These are phyloP conservation scores for Lerista edwardsae DNA, from an alignment of 2,797 vertebrate genomes.

Conservation along the genomic window DNA sequence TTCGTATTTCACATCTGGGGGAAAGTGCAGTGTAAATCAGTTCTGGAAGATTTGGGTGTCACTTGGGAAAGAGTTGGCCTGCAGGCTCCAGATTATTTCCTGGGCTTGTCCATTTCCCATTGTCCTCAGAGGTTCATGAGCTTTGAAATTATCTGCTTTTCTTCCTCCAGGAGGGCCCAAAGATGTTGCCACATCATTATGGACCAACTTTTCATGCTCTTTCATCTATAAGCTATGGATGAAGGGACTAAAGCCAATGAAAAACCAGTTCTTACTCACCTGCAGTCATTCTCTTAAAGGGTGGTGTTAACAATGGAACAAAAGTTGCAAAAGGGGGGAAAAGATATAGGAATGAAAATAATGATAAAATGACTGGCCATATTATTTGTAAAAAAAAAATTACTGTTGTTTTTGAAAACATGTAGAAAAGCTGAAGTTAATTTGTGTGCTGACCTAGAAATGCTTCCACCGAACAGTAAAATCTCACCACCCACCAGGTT, in stretches of 20 bases:
- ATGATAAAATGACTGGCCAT: background rate
- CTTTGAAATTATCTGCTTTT: background rate
- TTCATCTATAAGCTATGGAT: background rate
- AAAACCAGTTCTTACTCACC: background rate
- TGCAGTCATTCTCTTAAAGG: background rate
- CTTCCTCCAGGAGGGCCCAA: background rate
- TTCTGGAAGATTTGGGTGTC: no score
- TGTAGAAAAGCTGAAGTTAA: constrained; percentile 29
- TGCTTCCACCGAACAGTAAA: constrained; percentile 20
- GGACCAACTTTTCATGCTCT: background rate
- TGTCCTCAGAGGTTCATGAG: background rate
- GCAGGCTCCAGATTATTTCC: background rate
- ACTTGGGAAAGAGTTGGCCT: background rate
- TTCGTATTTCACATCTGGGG: background rate
- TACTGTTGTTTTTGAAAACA: background rate
- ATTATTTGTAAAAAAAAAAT: background rate
- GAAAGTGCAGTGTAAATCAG: background rate
- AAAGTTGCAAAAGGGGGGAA: background rate
- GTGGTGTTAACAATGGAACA: background rate
- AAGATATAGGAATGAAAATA: background rate
- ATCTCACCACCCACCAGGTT: constrained; percentile 32
- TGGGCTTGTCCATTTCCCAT: background rate
- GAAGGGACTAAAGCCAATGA: background rate
- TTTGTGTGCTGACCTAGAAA: constrained; percentile 43
- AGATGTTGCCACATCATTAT: background rate